Base-by-base conservation (phyloP, 2,888 invertebrate species). In the Schizotus pectinicornis region DNA sequence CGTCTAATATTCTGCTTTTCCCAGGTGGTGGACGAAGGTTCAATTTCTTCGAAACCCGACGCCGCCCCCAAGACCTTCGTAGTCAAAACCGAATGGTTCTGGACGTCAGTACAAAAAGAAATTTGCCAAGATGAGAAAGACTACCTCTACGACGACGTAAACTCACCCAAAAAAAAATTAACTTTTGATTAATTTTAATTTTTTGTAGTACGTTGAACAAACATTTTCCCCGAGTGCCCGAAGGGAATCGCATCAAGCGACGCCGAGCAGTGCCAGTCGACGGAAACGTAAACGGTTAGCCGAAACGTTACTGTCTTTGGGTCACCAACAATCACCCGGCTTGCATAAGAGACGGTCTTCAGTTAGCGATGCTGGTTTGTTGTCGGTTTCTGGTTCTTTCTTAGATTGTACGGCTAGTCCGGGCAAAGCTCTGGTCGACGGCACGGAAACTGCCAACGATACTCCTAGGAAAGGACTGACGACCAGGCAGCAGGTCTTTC, bases 31-130 rank as follows among this genome's bases (percentile, higher is more conserved):
- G 94, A 94, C 79, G 92, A 93, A 76, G 89, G 85, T 71, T 82
- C 87, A 46, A 85, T 89, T 64, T 89, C 89, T 39, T 91, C 90
- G 73, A 71, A 75, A 52, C 86, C 88, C 53, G 87, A 88, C 48
- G 81, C 86, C 61, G 31, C 56, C 8, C 74, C 80, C 9, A 85
- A 86, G 69, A 89, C 90, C 30, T 88, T 89, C 76, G 84, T 94
- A 63, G 90, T 95, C 51, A 94, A 92, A 80, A 92, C 92, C 5
- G 94, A 97, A 82, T 98, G 98, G 98, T 98, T 98, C 81, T 98
- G 98, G 98, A 94, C 93, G 35, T 95, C 96, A 43, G 94, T 98
- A 61, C 97, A 97, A 81, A 95, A 97, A 83, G 95, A 95, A 73
- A 92, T 92, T 65, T 91, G 93, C 72, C 94, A 95, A 61, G 91